Base-by-base conservation (phyloP, 2,888 invertebrate genomes). In the Muscina levida region DNA sequence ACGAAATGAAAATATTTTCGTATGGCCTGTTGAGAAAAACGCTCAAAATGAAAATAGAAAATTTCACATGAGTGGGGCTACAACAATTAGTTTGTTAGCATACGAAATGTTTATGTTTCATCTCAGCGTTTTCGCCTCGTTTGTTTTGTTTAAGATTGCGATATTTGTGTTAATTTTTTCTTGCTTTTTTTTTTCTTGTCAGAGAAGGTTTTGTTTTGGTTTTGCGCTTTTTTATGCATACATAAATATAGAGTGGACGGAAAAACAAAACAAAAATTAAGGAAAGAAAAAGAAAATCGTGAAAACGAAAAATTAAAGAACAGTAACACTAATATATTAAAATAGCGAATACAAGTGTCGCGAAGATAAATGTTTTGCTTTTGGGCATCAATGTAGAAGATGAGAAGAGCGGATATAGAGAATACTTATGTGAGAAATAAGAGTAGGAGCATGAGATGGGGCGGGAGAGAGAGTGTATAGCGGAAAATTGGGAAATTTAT, bases 401-500 rank as follows among this genome's bases (percentile, higher is more conserved):
- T n/a, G 3, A 6, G 10, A 1, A 42, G 15, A 39, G 42, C 11
- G 19, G 8, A 62, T 8, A 15, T 39, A 13, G 17, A 8, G 10
- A 59, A 10, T 31, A n/a, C n/a, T n/a, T n/a, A n/a, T 59, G 37
- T 15, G 17, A 0, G 22, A 13, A n/a, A 11, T 3, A 31, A 15
- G 42, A 56, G 39, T 19, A 37, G 17, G 26, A n/a, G 17, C 0
- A 26, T 17, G 42, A 31, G 31, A 31, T 31, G 8, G 4, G 8
- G 31, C 3, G 31, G 8, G 31, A 5, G 31, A 31, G 31, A 31
- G 31, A 31, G 31, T 31, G 31, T 3, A 31, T 5, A 31, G 65
- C 56, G 57, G 51, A 65, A 48, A 77, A 77, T 77, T 74, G 13
- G 3, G 65, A 81, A 68, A 77, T 77, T 77, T 81, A 81, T 77